Conservation (phyloP, 2,113 vertebrate species). For the Semicossyphus pulcher region DNA sequence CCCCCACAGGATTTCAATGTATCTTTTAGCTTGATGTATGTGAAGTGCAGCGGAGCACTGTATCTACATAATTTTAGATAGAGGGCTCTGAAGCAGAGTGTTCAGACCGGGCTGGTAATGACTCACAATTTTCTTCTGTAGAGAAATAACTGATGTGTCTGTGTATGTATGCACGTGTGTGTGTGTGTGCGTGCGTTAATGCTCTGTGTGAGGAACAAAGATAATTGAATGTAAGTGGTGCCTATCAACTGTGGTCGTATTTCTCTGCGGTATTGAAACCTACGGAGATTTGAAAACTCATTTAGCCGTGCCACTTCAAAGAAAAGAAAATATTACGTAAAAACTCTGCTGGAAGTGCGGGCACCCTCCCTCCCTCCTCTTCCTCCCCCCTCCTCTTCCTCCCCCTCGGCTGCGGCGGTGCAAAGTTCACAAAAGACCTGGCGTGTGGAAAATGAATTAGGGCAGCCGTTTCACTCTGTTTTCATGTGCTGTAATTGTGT, state of each 20-base stretch:
- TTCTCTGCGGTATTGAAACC: conserved; percentile 62
- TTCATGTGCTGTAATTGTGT: conserved; percentile 7
- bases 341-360: conserved; percentile 44
- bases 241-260: conserved; percentile 62
- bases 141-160: conserved; percentile 28
- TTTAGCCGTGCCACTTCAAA: conserved; percentile 69
- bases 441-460: conserved; percentile 53
- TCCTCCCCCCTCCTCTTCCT: not conserved
- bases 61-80: conserved; percentile 58
- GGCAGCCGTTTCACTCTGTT: conserved; percentile 6
- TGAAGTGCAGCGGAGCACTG: conserved; percentile 50
- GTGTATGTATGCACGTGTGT: conserved; percentile 1
- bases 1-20: conserved; percentile 51
- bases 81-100: conserved; percentile 51
- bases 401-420: conserved; percentile 11
- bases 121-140: conserved; percentile 55
- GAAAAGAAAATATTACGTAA: conserved; percentile 62
- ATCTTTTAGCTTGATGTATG: conserved; percentile 67
- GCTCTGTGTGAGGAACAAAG: conserved; percentile 44
- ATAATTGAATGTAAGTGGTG: conserved; percentile 76
- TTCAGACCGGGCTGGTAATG: conserved; percentile 56
- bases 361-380: not conserved
- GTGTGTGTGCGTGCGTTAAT: conserved; percentile 4
- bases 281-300: conserved; percentile 65
- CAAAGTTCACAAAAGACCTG: conserved; percentile 39